These are phyloP conservation scores for Escarpia spicata DNA, from an alignment of 2,888 invertebrate species.

Conservation along the genomic window DNA sequence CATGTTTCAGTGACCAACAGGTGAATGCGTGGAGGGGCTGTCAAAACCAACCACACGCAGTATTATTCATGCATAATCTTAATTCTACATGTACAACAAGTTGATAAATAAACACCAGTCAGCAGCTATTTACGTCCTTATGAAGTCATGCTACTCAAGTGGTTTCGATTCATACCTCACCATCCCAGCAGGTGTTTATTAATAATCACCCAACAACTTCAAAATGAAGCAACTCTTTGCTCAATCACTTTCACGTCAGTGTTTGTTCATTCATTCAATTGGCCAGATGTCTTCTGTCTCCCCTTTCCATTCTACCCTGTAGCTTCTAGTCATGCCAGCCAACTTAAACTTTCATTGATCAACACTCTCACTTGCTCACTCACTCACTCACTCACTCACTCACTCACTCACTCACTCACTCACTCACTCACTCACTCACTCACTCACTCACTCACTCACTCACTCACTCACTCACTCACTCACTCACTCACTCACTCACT, in stretches of 20 bases:
- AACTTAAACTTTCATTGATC: no score
- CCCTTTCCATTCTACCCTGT: no score
- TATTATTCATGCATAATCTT: not conserved
- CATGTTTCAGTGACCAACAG: not conserved
- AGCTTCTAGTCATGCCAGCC: no score
- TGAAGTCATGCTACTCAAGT: not conserved
- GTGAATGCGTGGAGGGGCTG: not conserved
- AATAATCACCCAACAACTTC: not conserved
- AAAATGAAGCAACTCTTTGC: no score
- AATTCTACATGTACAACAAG: not conserved
- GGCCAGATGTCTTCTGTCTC: no score
- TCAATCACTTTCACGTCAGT: no score
- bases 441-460: not conserved
- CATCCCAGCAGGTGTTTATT: not conserved
- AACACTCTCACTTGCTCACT: not conserved
- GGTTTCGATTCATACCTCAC: not conserved
- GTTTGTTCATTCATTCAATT: no score
- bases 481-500: not conserved
- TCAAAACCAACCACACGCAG: not conserved
- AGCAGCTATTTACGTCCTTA: not conserved
- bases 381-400: not conserved
- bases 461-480: not conserved
- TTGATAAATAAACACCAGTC: not conserved
- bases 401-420: not conserved
- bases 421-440: not conserved